These are phyloP conservation scores for Esox lucius DNA, from an alignment of 2,797 vertebrate genomes.

Conservation along the genomic window DNA sequence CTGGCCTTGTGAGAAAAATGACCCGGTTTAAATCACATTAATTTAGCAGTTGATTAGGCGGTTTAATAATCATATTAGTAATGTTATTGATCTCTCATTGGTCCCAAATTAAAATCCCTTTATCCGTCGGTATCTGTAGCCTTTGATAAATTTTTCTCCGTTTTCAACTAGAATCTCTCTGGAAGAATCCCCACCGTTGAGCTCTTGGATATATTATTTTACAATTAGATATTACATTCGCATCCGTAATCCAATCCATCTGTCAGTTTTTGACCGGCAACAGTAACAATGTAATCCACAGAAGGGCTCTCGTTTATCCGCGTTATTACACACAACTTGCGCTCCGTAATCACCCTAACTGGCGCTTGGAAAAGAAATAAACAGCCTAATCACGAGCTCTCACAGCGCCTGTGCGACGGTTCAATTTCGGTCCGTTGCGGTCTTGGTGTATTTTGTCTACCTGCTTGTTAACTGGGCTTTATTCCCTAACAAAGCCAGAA, in stretches of 20 bases:
- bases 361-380: neutral
- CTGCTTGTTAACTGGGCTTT: neutral
- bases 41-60: constrained; percentile 25
- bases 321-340: neutral
- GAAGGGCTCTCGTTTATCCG: neutral
- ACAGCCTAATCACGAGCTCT: constrained; percentile 5
- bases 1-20: neutral
- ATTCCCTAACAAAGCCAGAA: neutral
- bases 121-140: neutral
- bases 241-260: neutral
- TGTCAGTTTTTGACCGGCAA: neutral
- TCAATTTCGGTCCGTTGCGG: neutral
- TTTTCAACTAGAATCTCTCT: neutral
- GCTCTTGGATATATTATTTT: neutral
- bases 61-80: constrained; percentile 28
- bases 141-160: neutral
- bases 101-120: neutral
- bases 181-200: neutral
- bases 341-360: neutral
- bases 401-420: neutral
- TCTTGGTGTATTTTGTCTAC: neutral
- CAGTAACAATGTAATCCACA: neutral
- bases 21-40: neutral
- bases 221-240: neutral
- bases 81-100: constrained; percentile 36